These are phyloP conservation scores for Saturnia japonica DNA, from an alignment of 2,888 invertebrate genomes.

Conservation along the genomic window DNA sequence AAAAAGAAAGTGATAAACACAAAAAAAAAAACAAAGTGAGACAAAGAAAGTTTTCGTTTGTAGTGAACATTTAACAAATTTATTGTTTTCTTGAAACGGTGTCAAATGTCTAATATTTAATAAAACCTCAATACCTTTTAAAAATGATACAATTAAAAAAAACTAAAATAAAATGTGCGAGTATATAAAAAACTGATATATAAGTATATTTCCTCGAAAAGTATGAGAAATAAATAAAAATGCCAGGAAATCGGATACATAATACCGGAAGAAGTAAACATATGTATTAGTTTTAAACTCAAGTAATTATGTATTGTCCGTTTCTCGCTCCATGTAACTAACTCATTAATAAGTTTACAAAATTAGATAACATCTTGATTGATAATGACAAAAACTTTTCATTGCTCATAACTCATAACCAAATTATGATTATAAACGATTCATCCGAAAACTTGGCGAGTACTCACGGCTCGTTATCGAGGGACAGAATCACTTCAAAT, in stretches of 20 bases:
- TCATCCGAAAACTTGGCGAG: slow-evolving; percentile 55
- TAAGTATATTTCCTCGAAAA: too few relatives aligned
- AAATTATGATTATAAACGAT: slow-evolving; percentile 57
- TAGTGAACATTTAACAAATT: background rate
- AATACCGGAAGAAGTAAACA: background rate
- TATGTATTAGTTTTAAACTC: background rate
- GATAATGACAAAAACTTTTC: slow-evolving; percentile 46
- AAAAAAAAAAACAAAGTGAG: too few relatives aligned
- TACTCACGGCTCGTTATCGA: slow-evolving; percentile 52
- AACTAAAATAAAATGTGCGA: too few relatives aligned
- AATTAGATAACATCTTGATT: slow-evolving; percentile 27
- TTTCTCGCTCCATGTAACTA: background rate
- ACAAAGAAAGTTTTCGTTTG: background rate
- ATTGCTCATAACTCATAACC: slow-evolving; percentile 46
- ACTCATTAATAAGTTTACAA: slow-evolving; percentile 12
- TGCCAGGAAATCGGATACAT: too few relatives aligned
- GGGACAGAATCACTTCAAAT: slow-evolving; percentile 58
- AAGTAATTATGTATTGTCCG: background rate
- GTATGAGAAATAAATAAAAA: too few relatives aligned
- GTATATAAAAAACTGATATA: too few relatives aligned
- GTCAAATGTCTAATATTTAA: too few relatives aligned
- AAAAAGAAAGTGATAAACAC: too few relatives aligned
- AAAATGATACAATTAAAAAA: too few relatives aligned
- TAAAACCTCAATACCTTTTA: too few relatives aligned
- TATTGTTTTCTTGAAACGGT: too few relatives aligned